Conservation (phyloP, 2,888 invertebrate species). For the Eupeodes luniger region DNA sequence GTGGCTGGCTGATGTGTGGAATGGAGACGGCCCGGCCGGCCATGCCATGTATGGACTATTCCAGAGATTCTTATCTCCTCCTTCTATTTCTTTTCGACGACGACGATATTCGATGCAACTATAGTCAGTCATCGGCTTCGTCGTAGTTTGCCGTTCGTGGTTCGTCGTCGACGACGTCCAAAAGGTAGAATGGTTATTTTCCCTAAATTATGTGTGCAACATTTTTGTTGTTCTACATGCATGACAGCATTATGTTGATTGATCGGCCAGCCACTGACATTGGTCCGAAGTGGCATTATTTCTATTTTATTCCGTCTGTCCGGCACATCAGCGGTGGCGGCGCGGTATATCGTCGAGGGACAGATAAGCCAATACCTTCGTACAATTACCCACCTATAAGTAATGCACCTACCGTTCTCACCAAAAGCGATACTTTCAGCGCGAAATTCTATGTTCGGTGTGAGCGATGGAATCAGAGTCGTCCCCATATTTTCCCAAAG, state of each 20-base stretch:
- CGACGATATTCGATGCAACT: too few species aligned
- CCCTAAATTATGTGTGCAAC: conserved; percentile 75
- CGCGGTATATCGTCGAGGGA: conserved; percentile 12
- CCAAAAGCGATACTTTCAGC: conserved; percentile 31
- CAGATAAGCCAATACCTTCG: conserved; percentile 26
- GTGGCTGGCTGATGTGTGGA: conserved; percentile 47
- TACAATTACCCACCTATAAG: background rate
- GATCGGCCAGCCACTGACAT: conserved; percentile 71
- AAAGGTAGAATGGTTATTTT: conserved; percentile 67
- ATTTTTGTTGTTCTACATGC: conserved; percentile 76
- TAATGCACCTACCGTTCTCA: background rate
- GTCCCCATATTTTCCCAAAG: background rate
- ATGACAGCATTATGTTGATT: conserved; percentile 76
- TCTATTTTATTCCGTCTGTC: conserved; percentile 48
- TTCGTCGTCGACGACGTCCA: conserved; percentile 5
- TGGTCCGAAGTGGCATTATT: conserved; percentile 56
- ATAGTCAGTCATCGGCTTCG: conserved; percentile 12
- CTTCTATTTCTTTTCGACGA: conserved; percentile 23
- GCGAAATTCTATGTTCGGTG: conserved; percentile 24
- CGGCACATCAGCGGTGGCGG: background rate
- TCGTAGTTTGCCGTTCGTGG: background rate
- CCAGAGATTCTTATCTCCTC: conserved; percentile 70
- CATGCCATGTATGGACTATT: conserved; percentile 69
- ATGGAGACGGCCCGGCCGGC: conserved; percentile 52
- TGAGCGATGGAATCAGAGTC: conserved; percentile 40